Evolutionary conservation across 2,888 invertebrate genomes (phyloP).

Genomic region (Corbicula japonica): DNA sequence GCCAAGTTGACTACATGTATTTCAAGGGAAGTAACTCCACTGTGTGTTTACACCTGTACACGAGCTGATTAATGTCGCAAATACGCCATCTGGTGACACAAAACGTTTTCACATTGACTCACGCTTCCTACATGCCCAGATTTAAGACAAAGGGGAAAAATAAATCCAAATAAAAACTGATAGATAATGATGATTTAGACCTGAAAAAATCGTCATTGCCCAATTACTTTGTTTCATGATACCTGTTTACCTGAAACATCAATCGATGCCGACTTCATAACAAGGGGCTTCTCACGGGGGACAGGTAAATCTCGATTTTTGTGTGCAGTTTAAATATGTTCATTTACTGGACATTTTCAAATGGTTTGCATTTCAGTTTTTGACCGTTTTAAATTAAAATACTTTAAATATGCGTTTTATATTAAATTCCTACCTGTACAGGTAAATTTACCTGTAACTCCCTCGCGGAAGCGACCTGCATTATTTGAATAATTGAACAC

Average conservation of each 20-base stretch:
- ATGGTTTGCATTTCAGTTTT: no score
- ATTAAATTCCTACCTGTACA: constrained; percentile 49
- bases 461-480: constrained; percentile 63
- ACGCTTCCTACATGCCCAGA: constrained; percentile 15
- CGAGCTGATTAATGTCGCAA: constrained; percentile 46
- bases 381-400: no score
- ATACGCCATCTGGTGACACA: constrained; percentile 45
- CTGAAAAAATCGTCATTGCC: background rate
- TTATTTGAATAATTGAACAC: constrained; percentile 66
- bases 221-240: no score
- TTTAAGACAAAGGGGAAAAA: no score
- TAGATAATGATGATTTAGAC: background rate
- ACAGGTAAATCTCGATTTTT: constrained; percentile 14
- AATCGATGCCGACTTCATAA: constrained; percentile 42
- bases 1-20: no score
- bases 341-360: no score
- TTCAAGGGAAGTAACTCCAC: constrained; percentile 17
- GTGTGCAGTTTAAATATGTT: no score
- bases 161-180: background rate
- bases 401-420: no score
- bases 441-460: constrained; percentile 44
- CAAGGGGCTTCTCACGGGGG: constrained; percentile 31
- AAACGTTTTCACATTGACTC: constrained; percentile 22
- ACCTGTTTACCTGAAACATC: constrained; percentile 44
- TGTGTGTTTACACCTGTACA: constrained; percentile 34